Conservation (phyloP, 2,113 vertebrate genomes). For the Alaudala cheleensis region DNA sequence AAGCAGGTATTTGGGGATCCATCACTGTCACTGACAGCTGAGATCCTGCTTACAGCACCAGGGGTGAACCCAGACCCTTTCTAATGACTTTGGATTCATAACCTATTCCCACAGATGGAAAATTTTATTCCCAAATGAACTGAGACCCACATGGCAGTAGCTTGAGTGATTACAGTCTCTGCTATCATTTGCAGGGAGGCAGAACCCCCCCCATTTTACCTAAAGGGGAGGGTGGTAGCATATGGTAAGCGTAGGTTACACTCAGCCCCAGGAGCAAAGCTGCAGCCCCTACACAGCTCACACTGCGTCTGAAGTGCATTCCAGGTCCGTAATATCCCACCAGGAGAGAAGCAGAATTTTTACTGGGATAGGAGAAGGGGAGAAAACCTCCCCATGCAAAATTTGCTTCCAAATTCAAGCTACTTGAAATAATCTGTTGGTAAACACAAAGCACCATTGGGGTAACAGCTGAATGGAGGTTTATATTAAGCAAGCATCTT, state of each 20-base stretch:
- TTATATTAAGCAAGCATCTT: slow-evolving; percentile 23
- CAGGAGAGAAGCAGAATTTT: background rate
- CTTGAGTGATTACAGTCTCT: background rate
- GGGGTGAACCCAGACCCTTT: background rate
- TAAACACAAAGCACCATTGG: background rate
- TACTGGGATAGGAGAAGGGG: background rate
- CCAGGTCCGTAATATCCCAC: rapidly evolving
- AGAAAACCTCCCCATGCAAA: background rate
- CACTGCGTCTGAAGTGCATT: rapidly evolving
- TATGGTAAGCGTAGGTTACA: background rate
- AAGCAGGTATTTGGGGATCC: background rate
- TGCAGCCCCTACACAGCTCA: background rate
- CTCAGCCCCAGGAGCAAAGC: background rate
- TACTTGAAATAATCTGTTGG: slow-evolving; percentile 26
- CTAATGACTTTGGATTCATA: background rate
- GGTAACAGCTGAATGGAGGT: slow-evolving; percentile 7
- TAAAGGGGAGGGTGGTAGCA: background rate
- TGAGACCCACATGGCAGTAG: background rate
- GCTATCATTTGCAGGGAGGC: background rate
- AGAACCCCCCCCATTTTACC: background rate
- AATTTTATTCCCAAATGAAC: slow-evolving; percentile 6
- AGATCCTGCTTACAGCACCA: background rate
- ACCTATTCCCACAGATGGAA: background rate
- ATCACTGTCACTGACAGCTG: background rate
- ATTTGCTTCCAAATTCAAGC: background rate